Evolutionary conservation across 2,888 invertebrate genomes (phyloP).

Genomic region (Metellina segmentata): DNA sequence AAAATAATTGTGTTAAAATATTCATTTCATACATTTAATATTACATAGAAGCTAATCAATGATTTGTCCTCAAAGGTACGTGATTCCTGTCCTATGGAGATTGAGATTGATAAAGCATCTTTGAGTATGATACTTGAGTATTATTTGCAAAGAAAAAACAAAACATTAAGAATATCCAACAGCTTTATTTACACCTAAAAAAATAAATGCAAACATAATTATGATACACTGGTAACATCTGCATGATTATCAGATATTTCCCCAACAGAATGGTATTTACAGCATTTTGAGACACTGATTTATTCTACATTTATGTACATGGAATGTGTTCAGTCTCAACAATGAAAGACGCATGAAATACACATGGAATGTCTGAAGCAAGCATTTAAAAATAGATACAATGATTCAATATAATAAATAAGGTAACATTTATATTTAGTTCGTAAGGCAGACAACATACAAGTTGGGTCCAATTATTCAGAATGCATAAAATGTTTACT

Average conservation of each 20-base stretch:
- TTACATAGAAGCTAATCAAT: no score
- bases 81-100: no score
- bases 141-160: no score
- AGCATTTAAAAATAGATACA: constrained; percentile 53
- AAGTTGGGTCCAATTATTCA: not conserved
- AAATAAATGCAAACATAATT: constrained; percentile 66
- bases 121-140: no score
- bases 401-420: constrained; percentile 37
- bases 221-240: constrained; percentile 46
- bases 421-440: constrained; percentile 33
- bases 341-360: constrained; percentile 44
- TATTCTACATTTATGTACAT: constrained; percentile 65
- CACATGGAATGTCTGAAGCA: constrained; percentile 64
- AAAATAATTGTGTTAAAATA: no score
- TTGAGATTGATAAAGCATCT: no score
- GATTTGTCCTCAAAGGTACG: no score
- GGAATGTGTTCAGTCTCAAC: constrained; percentile 71
- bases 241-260: constrained; percentile 40
- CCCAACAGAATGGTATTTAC: constrained; percentile 60
- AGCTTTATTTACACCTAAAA: constrained; percentile 73
- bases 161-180: constrained; percentile 47
- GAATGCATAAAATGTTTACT: no score
- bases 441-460: constrained; percentile 32
- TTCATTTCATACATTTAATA: no score
- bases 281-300: constrained; percentile 35